These are phyloP conservation scores for Euzophera pinguis DNA, from an alignment of 2,888 invertebrate species.

Conservation along the genomic window DNA sequence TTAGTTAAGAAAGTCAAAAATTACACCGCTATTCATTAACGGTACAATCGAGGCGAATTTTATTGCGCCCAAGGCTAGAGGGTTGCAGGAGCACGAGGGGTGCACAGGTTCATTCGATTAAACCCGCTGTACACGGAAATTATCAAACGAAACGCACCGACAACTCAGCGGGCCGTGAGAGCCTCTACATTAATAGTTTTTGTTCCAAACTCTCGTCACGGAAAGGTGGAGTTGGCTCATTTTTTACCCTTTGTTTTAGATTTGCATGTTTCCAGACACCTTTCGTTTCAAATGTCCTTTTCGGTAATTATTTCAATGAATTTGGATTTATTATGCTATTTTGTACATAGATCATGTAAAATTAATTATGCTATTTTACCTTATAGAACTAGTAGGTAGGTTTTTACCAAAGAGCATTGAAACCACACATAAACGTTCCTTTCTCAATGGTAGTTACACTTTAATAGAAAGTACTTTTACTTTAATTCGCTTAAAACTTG, in stretches of 20 bases:
- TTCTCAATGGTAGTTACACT: no score
- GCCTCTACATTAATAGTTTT: slow-evolving; percentile 74
- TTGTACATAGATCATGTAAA: no score
- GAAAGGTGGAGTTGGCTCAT: slow-evolving; percentile 46
- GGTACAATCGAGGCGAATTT: slow-evolving; percentile 60
- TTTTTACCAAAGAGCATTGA: no score
- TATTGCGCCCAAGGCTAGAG: slow-evolving; percentile 42
- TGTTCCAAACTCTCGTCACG: slow-evolving; percentile 61
- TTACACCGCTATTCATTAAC: slow-evolving; percentile 28
- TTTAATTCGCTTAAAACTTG: no score
- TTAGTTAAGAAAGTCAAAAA: not conserved
- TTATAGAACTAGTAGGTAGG: no score
- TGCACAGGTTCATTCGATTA: slow-evolving; percentile 68
- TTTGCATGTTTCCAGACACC: slow-evolving; percentile 51
- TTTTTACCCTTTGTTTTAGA: slow-evolving; percentile 40
- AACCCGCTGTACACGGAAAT: slow-evolving; percentile 73
- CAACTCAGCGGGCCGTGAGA: slow-evolving; percentile 69
- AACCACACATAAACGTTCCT: no score
- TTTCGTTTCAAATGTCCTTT: slow-evolving; percentile 43
- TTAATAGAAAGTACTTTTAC: no score
- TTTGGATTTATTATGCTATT: not conserved
- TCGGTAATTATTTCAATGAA: slow-evolving; percentile 19
- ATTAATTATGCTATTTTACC: no score
- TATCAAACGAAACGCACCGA: slow-evolving; percentile 76
- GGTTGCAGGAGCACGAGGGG: slow-evolving; percentile 26